Conservation (phyloP, 2,797 vertebrate genomes). For the Cuniculus paca region DNA sequence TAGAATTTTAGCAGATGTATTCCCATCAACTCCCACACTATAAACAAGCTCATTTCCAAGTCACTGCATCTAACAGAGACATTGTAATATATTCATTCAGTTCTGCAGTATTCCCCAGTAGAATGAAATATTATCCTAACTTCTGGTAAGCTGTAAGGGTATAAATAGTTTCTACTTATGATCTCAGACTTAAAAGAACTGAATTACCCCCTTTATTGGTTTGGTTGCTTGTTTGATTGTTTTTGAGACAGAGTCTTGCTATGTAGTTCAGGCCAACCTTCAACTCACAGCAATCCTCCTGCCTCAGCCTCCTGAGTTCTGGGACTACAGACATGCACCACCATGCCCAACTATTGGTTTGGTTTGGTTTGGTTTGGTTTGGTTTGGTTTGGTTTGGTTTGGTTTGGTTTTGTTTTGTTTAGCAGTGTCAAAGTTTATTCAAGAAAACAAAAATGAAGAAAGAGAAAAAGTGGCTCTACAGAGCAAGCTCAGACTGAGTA, state of each 20-base stretch:
- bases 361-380: neutral
- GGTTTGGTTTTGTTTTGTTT: neutral
- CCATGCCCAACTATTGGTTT: neutral
- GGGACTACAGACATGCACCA: neutral
- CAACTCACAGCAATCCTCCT: neutral
- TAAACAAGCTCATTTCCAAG: neutral
- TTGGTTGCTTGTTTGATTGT: neutral
- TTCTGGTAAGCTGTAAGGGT: neutral
- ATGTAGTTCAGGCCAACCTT: neutral
- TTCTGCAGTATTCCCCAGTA: neutral
- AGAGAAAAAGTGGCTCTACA: neutral
- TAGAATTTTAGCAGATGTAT: neutral
- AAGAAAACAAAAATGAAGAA: neutral
- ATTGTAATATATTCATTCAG: neutral
- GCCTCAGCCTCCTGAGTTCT: neutral
- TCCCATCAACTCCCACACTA: neutral
- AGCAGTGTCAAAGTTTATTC: neutral
- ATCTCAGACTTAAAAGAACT: conserved; percentile 34
- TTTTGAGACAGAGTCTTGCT: neutral
- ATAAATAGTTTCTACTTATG: neutral
- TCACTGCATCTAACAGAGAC: neutral
- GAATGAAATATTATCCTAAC: neutral
- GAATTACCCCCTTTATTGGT: neutral
- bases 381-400: neutral
- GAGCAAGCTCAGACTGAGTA: neutral